Evolutionary conservation across 2,113 vertebrate genomes (phyloP), one percentile per base, ranked within the genome.

Genomic region (Oncorhynchus keta): DNA sequence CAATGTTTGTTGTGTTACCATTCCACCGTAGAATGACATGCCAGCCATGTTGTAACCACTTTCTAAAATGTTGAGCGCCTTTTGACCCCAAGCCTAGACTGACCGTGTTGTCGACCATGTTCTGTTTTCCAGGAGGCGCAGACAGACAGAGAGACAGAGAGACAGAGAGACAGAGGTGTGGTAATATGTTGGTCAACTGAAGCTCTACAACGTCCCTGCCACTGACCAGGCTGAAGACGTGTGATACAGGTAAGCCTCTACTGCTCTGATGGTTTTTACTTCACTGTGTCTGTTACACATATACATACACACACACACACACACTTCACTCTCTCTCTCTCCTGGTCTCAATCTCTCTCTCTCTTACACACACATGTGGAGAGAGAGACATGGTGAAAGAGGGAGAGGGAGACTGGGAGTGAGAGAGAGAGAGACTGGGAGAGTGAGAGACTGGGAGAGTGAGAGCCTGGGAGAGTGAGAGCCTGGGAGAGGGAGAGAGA

Each of bases 151-250:
- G 24, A 24, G 24, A 24, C 24, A 24, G 24, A 24, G 13, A 39
- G 30, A 30, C 30, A 30, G 30, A 39, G 7, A 39, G 39, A 39
- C 39, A 4, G 51, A 12, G 11, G 51, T 5, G 74, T 75, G 70
- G 81, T 84, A 84, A 77, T 80, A 89, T 85, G 88, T 78, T 83
- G 83, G 79, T 76, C 61, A 82, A 75, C 79, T 89, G 81, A 86
- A 49, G 70, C 20, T 57, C 55, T 35, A 35, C 55, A 57, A 20
- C 16, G 16, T 57, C 55, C 13, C 55, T 57, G 13, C 12, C 11
- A 14, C 64, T 66, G 64, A 28, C 26, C 26, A 64, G 22, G 30
- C 64, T 24, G 64, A 24, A 67, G 16, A 26, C 12, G 13, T 28
- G 5, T 28, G 12, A 24, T 57, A 20, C 49, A 81, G 88, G 89